phyloP scores from a whole-genome alignment of 2,888 invertebrate species.

The Eristalis tenax region DNA sequence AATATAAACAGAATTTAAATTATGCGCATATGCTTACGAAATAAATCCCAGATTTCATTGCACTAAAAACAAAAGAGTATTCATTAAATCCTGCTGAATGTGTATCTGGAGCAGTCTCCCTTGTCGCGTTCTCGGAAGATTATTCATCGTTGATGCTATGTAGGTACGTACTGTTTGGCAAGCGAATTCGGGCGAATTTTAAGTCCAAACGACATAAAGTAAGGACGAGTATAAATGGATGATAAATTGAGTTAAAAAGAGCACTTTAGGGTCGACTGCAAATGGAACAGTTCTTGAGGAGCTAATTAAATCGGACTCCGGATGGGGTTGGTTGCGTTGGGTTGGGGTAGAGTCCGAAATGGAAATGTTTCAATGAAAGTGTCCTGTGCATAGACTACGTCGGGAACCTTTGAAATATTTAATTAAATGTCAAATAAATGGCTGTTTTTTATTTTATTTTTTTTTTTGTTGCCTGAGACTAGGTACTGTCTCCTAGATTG shows the following conservation, averaged over 20 bases:
- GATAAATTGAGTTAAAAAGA: slow-evolving; percentile 19
- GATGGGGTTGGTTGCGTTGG: background rate
- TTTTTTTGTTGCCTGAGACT: background rate
- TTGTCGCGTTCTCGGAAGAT: no score
- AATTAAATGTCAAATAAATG: background rate
- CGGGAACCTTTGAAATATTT: background rate
- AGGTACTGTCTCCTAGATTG: background rate
- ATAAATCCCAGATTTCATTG: background rate
- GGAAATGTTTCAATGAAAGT: background rate
- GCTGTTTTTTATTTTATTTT: no score
- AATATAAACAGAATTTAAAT: background rate
- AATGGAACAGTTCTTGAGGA: background rate
- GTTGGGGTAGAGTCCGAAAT: background rate
- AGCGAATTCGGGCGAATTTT: background rate
- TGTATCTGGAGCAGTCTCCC: background rate
- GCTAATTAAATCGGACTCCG: background rate
- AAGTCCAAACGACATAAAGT: background rate
- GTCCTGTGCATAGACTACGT: background rate
- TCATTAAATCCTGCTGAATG: background rate
- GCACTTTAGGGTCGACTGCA: background rate
- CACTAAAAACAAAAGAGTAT: background rate
- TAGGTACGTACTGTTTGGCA: background rate
- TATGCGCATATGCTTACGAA: background rate
- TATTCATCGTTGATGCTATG: background rate
- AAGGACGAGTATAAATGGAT: slow-evolving; percentile 19